Evolutionary conservation across 1,140 invertebrate genomes (phyloP).

Genomic region (Dermatophagoides farinae): DNA sequence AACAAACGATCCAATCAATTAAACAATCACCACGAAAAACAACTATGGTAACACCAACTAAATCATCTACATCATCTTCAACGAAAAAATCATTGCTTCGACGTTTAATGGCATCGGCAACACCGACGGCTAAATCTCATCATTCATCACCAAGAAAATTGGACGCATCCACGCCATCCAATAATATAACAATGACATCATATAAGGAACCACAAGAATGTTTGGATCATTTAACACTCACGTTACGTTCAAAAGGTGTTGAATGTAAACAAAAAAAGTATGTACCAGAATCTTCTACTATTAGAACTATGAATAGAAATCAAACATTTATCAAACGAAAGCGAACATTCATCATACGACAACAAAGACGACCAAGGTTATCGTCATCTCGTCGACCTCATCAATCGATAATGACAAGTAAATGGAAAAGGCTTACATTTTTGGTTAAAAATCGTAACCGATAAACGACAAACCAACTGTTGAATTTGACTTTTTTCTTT

Average conservation of each 20-base stretch:
- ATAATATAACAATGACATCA: constrained; percentile 16
- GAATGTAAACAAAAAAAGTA: constrained; percentile 17
- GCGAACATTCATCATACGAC: not conserved
- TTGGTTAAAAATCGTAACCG: no score
- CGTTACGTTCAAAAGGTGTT: constrained; percentile 11
- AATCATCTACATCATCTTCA: constrained; percentile 3
- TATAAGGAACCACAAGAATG: constrained; percentile 13
- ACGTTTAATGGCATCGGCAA: constrained; percentile 15
- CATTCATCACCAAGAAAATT: constrained; percentile 6
- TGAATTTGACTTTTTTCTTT: not conserved
- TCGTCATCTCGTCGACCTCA: no score
- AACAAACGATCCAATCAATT: not conserved
- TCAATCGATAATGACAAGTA: no score
- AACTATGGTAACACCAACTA: not conserved
- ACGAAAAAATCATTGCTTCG: constrained; percentile 16
- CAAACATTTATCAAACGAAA: not conserved
- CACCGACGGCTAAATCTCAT: constrained; percentile 9
- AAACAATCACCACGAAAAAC: not conserved
- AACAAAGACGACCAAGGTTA: not conserved
- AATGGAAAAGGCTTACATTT: no score
- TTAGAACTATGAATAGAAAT: no score
- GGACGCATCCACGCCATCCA: not conserved
- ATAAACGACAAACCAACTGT: not conserved
- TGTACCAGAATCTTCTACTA: no score
- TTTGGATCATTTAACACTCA: constrained; percentile 11